Evolutionary conservation across 2,797 vertebrate species (phyloP).

Genomic region (Enteromius trimaculatus): DNA sequence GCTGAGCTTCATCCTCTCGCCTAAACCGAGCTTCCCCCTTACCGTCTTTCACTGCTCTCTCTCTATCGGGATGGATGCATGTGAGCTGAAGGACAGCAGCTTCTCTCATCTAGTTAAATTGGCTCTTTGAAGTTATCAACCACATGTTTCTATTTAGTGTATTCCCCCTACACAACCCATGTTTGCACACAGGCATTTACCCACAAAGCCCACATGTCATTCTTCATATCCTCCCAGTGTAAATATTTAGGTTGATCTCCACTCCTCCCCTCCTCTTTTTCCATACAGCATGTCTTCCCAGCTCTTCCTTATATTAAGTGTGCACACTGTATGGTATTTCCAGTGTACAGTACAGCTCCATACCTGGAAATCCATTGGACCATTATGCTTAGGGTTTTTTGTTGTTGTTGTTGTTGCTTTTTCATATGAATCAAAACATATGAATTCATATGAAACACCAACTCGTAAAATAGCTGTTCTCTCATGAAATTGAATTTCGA

Average conservation of each 20-base stretch:
- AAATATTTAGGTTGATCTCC: conserved; percentile 67
- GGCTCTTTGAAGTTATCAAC: conserved; percentile 48
- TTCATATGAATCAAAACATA: not conserved
- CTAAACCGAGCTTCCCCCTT: not conserved
- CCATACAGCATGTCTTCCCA: conserved; percentile 37
- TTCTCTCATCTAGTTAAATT: conserved; percentile 42
- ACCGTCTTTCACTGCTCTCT: not conserved
- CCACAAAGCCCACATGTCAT: conserved; percentile 27
- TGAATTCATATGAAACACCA: not conserved
- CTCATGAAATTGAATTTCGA: not conserved
- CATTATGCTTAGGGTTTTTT: too few relatives aligned
- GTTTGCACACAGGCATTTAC: conserved; percentile 34
- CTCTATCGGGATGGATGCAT: conserved; percentile 36
- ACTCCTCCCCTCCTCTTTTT: conserved; percentile 52
- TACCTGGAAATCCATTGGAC: not conserved
- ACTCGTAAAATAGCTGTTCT: not conserved
- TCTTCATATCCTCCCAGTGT: conserved; percentile 57
- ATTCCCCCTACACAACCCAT: conserved; percentile 33
- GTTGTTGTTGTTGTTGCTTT: too few relatives aligned
- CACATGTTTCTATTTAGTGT: conserved; percentile 60
- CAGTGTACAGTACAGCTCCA: not conserved
- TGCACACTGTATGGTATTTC: not conserved
- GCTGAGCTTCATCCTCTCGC: conserved; percentile 24
- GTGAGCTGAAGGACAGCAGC: conserved; percentile 26
- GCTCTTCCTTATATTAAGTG: not conserved